Percentiles rank a stretch among this genome's conserved stretches.
Conservation (phyloP, 2,113 vertebrate genomes). For the Paramormyrops kingsleyae region DNA sequence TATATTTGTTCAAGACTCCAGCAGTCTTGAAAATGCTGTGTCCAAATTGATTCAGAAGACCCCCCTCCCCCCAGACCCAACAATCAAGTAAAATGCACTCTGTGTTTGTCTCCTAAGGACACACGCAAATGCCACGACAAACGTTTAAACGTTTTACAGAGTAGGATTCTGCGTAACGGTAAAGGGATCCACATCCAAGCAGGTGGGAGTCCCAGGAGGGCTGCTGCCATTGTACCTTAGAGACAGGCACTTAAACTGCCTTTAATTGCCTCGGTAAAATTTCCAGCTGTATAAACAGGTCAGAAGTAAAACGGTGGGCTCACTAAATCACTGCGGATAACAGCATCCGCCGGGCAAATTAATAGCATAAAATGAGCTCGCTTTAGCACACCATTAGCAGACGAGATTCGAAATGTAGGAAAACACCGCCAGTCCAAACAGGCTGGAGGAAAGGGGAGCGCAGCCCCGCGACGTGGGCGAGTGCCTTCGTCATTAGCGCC, state of each 20-base stretch:
- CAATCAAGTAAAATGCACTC: not conserved
- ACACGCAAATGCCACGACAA: not conserved
- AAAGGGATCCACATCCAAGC: not conserved
- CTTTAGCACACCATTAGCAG: not conserved
- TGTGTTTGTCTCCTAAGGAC: not conserved
- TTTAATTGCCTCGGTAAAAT: slow-evolving; percentile 7
- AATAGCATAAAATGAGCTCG: not conserved
- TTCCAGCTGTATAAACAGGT: not conserved
- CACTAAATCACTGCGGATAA: not conserved
- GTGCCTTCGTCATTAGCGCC: not conserved
- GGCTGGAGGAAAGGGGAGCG: not conserved
- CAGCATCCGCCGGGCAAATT: slow-evolving; percentile 3
- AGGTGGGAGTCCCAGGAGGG: not conserved
- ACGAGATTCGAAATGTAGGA: not conserved
- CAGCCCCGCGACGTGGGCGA: not conserved
- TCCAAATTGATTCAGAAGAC: not conserved
- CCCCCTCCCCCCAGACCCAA: not conserved
- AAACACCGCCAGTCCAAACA: not conserved
- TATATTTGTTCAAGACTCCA: not conserved
- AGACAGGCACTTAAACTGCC: not conserved
- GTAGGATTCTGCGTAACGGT: not conserved
- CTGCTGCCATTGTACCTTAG: not conserved
- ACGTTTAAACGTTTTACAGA: not conserved
- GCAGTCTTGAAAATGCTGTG: not conserved
- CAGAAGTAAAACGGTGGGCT: not conserved